Conservation (phyloP, 2,113 vertebrate species). For the Aegithalos caudatus region DNA sequence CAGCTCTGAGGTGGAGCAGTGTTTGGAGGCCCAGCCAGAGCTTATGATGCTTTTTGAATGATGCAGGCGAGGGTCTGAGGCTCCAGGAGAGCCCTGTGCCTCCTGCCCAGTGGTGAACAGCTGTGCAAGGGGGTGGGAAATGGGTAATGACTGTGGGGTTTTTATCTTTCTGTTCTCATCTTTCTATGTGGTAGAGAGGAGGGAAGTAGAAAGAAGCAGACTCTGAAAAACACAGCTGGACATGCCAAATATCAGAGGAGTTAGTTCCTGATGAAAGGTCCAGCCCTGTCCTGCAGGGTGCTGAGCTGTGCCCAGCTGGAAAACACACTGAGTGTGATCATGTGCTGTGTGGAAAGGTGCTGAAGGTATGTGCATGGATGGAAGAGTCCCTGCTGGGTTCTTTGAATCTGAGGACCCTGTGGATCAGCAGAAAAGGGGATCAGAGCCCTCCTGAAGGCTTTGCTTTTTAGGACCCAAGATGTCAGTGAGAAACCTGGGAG, state of each 20-base stretch:
- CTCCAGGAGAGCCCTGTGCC: background rate
- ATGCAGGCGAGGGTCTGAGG: background rate
- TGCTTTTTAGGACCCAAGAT: background rate
- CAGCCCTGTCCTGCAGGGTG: background rate
- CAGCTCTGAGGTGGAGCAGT: conserved; percentile 18
- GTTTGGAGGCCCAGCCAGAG: background rate
- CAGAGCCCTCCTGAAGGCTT: background rate
- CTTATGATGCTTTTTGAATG: background rate
- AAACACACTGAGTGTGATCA: accelerated
- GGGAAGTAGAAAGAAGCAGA: background rate
- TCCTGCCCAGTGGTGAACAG: background rate
- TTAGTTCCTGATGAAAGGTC: background rate
- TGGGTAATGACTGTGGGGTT: background rate
- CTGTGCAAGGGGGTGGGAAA: background rate
- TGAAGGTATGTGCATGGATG: background rate
- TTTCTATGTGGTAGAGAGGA: background rate
- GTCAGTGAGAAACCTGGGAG: background rate
- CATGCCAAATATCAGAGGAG: background rate
- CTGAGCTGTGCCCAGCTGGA: background rate
- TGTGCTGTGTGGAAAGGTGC: background rate
- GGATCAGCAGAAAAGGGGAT: background rate
- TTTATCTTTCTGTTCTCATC: background rate
- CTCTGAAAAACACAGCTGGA: background rate
- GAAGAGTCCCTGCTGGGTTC: background rate
- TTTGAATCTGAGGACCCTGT: background rate